Conservation (phyloP, 1,140 invertebrate genomes). For the Drosophila punjabiensis region DNA sequence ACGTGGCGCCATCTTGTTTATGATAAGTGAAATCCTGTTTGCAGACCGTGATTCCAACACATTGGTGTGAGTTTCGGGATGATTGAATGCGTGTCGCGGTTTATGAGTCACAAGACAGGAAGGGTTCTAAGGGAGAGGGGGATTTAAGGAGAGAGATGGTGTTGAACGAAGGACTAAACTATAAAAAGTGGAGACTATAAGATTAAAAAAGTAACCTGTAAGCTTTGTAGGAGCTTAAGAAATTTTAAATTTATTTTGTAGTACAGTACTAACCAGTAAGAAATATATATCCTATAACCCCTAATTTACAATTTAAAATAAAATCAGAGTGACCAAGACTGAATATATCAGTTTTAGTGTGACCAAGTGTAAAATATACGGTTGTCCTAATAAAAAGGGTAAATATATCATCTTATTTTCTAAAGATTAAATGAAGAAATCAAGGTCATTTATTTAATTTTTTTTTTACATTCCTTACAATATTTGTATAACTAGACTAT, state of each 20-base stretch:
- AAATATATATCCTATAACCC: neutral
- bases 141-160: too few relatives aligned
- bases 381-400: neutral
- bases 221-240: neutral
- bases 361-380: neutral
- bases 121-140: neutral
- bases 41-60: constrained; percentile 23
- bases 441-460: too few relatives aligned
- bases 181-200: neutral
- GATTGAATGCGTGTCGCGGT: constrained; percentile 42
- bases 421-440: too few relatives aligned
- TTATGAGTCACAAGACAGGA: constrained; percentile 34
- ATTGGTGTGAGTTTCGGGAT: constrained; percentile 25
- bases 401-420: too few relatives aligned
- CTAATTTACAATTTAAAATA: too few relatives aligned
- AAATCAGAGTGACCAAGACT: neutral
- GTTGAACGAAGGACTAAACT: neutral
- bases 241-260: neutral
- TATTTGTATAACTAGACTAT: too few relatives aligned
- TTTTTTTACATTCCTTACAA: too few relatives aligned
- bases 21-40: constrained; percentile 48
- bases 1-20: constrained; percentile 72
- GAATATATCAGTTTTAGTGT: neutral
- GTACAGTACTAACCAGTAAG: neutral
- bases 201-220: neutral